Evolutionary conservation across 2,113 vertebrate species (phyloP).

Genomic region (Pimephales promelas): DNA sequence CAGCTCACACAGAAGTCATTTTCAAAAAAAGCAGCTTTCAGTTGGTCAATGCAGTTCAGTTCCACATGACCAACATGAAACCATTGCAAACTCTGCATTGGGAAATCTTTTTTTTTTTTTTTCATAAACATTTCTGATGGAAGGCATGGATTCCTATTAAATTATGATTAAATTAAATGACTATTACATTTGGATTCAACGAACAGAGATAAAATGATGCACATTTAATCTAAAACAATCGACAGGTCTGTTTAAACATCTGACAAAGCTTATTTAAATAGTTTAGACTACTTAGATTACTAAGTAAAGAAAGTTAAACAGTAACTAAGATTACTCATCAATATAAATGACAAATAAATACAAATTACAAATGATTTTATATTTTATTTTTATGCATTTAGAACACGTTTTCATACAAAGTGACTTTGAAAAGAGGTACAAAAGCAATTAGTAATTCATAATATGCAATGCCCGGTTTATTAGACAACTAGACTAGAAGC

Average conservation of each 20-base stretch:
- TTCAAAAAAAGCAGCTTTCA: neutral
- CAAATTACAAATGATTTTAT: neutral
- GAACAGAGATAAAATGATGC: too few relatives aligned
- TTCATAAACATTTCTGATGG: neutral
- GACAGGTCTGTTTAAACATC: neutral
- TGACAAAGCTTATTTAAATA: neutral
- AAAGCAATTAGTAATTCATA: too few relatives aligned
- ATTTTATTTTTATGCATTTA: neutral
- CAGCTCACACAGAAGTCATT: too few relatives aligned
- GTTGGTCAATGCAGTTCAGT: neutral
- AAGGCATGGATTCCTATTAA: neutral
- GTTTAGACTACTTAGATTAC: neutral
- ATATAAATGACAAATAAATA: neutral
- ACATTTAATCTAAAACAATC: neutral
- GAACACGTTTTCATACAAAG: too few relatives aligned
- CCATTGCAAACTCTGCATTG: neutral
- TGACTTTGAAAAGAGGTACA: too few relatives aligned
- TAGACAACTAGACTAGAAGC: too few relatives aligned
- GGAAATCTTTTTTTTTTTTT: neutral
- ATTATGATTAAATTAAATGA: too few relatives aligned
- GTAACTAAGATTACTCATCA: too few relatives aligned
- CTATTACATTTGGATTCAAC: neutral
- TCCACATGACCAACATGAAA: neutral
- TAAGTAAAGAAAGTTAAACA: too few relatives aligned
- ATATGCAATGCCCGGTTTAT: too few relatives aligned